These are phyloP conservation scores for Epizoanthus rinbou DNA, from an alignment of 92 coral and sea anemone species.

Conservation along the genomic window DNA sequence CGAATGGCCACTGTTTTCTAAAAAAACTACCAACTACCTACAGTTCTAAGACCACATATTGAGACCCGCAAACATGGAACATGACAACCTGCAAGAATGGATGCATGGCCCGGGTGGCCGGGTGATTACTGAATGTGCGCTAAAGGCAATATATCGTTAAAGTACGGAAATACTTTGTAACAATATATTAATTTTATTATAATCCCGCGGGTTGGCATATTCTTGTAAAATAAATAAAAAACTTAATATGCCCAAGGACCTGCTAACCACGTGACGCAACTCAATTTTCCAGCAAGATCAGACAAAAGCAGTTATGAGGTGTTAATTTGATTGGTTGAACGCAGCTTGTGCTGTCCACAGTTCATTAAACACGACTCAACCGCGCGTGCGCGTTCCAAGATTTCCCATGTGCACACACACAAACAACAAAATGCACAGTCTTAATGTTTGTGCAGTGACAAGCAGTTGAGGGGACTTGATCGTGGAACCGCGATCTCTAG, in stretches of 20 bases:
- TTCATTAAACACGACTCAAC: conserved; percentile 9
- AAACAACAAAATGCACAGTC: conserved; percentile 34
- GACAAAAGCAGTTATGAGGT: conserved; percentile 20
- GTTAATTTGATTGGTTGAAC: conserved; percentile 25
- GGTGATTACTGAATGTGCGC: no score
- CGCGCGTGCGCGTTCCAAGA: conserved; percentile 27
- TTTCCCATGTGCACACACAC: conserved; percentile 38
- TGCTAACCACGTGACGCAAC: conserved; percentile 30
- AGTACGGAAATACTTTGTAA: no score
- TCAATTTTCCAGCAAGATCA: background rate
- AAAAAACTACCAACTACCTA: no score
- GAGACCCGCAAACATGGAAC: no score
- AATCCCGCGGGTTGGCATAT: background rate
- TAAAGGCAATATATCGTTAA: no score
- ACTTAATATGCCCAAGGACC: conserved; percentile 18
- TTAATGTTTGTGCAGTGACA: background rate
- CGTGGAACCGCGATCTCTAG: conserved; percentile 16
- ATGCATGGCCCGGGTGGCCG: no score
- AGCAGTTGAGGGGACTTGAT: conserved; percentile 12
- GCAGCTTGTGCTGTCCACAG: conserved; percentile 29
- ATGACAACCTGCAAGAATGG: no score
- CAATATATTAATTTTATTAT: background rate
- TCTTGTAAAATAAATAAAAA: background rate
- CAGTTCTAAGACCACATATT: no score
- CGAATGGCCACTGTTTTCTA: no score